These are phyloP conservation scores for Chrysemys picta DNA, from an alignment of 2,113 vertebrate species.

Conservation along the genomic window DNA sequence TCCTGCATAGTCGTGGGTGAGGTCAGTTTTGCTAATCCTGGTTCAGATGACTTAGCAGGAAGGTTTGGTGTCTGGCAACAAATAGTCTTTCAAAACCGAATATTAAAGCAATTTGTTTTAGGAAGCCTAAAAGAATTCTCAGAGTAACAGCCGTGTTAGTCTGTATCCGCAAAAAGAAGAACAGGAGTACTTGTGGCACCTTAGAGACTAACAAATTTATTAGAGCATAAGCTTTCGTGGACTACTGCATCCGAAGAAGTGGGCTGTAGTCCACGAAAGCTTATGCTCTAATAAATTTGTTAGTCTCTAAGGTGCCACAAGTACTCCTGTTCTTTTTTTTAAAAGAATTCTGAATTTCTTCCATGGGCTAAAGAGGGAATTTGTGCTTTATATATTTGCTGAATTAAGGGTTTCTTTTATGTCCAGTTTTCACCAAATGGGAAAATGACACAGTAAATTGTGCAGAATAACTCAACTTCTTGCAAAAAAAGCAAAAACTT, in stretches of 20 bases:
- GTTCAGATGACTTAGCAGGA: slow-evolving; percentile 51
- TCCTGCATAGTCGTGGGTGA: neutral
- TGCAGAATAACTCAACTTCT: neutral
- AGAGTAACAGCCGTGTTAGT: too few relatives aligned
- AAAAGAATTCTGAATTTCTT: neutral
- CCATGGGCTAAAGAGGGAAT: neutral
- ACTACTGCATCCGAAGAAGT: too few relatives aligned
- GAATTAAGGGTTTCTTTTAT: neutral
- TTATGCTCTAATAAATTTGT: too few relatives aligned
- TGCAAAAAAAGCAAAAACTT: neutral
- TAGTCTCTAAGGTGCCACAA: too few relatives aligned
- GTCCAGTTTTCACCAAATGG: neutral
- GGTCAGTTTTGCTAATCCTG: slow-evolving; percentile 49
- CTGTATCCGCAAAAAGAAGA: too few relatives aligned
- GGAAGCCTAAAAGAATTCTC: neutral
- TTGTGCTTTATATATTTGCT: neutral
- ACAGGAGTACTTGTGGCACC: too few relatives aligned
- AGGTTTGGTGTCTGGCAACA: slow-evolving; percentile 55
- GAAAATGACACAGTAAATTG: neutral
- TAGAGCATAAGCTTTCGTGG: too few relatives aligned
- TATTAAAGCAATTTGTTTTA: neutral
- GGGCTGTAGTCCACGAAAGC: too few relatives aligned
- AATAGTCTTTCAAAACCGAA: slow-evolving; percentile 57
- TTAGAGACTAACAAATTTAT: too few relatives aligned
- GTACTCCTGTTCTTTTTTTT: too few relatives aligned